Evolutionary conservation across 2,797 vertebrate genomes (phyloP).

Genomic region (Balearica regulorum): DNA sequence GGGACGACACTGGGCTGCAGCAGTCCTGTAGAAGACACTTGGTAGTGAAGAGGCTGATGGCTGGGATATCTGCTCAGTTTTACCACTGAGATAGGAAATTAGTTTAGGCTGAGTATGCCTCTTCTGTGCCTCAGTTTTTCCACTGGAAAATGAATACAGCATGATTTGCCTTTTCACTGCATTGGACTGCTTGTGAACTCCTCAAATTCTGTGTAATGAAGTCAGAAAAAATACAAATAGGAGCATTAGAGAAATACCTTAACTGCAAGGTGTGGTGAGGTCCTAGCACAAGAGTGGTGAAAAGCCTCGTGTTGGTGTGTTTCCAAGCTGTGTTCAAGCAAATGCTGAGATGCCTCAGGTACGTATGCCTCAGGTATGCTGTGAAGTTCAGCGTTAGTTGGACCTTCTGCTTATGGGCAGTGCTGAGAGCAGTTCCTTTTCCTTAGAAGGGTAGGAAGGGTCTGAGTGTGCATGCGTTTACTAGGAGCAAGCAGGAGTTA

Average conservation of each 20-base stretch:
- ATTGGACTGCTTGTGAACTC: not conserved
- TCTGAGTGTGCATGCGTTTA: not conserved
- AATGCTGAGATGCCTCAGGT: fast-evolving
- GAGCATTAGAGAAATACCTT: not conserved
- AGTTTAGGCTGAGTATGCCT: not conserved
- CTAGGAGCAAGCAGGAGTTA: not conserved
- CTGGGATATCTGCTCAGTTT: not conserved
- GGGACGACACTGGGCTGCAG: not conserved
- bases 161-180: not conserved
- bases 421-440: not conserved
- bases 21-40: fast-evolving
- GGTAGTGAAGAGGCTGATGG: not conserved
- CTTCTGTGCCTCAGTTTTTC: not conserved
- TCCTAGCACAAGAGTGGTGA: fast-evolving
- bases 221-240: not conserved
- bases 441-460: not conserved
- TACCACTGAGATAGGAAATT: not conserved
- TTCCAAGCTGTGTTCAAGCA: not conserved
- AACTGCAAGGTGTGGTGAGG: not conserved
- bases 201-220: not conserved
- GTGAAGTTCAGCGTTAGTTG: fast-evolving
- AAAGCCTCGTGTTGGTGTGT: not conserved
- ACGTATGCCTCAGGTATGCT: not conserved
- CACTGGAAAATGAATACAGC: not conserved
- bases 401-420: not conserved